Percentiles rank a stretch among this genome's conserved stretches.
phyloP scores from a whole-genome alignment of 37 sponge, comb jelly and placozoan genomes.

The Chondrilla cf. caribensis region DNA sequence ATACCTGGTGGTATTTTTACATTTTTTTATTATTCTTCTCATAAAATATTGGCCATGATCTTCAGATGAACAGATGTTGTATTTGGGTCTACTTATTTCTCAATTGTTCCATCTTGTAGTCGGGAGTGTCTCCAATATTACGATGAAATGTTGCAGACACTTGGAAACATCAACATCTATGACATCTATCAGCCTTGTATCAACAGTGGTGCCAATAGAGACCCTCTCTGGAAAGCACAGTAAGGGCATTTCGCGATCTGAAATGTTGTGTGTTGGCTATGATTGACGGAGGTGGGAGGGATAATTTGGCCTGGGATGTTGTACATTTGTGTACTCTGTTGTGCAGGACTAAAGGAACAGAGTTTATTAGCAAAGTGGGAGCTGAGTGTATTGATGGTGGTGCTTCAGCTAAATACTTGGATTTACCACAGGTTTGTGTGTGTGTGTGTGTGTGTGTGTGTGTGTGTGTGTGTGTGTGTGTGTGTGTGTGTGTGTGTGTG shows the following conservation, averaged over 20 bases:
- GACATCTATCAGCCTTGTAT: slow-evolving; percentile 59
- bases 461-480: background rate
- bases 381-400: slow-evolving; percentile 61
- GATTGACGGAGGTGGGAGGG: background rate
- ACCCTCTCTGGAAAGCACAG: background rate
- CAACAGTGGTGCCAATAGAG: background rate
- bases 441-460: background rate
- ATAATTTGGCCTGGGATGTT: background rate
- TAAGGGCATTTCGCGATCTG: too few relatives aligned
- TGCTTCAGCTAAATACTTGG: slow-evolving; percentile 43
- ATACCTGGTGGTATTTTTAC: too few relatives aligned
- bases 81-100: too few relatives aligned
- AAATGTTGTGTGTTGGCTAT: background rate
- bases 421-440: slow-evolving; percentile 38
- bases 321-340: background rate
- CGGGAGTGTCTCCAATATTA: slow-evolving; percentile 12
- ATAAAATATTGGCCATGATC: too few relatives aligned
- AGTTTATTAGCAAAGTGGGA: slow-evolving; percentile 14
- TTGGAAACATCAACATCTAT: slow-evolving; percentile 63
- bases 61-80: too few relatives aligned
- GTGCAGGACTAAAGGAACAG: background rate
- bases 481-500: background rate
- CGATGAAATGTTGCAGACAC: slow-evolving; percentile 25
- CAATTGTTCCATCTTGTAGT: too few relatives aligned
- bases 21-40: too few relatives aligned